A percentile compares a stretch with the other conserved stretches of the same genome.
Evolutionary conservation across 2,888 invertebrate species (phyloP).

Genomic region (Andricus curvator): DNA sequence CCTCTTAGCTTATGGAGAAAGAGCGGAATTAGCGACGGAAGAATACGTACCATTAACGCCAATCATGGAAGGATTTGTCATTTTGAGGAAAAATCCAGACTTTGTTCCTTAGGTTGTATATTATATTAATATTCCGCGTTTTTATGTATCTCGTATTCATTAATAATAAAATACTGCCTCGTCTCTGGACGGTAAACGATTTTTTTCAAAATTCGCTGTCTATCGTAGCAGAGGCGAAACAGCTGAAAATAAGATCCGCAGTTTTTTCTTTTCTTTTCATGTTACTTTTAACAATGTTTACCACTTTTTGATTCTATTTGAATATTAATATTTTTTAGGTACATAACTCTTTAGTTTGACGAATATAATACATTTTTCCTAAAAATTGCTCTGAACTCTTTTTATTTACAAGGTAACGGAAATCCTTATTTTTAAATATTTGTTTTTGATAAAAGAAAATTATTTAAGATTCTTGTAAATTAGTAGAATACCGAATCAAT

Average conservation of each 20-base stretch:
- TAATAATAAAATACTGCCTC: conserved; percentile 34
- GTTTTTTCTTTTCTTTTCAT: neutral
- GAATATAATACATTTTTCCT: too few species aligned
- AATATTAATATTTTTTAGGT: too few species aligned
- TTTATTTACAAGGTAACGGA: too few species aligned
- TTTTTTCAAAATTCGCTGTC: neutral
- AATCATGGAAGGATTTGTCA: conserved; percentile 99
- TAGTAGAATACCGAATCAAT: too few species aligned
- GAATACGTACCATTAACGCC: conserved; percentile 97
- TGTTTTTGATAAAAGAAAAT: too few species aligned
- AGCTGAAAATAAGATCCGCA: conserved; percentile 13
- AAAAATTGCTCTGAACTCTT: too few species aligned
- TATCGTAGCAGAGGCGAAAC: conserved; percentile 18
- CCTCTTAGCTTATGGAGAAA: conserved; percentile 95
- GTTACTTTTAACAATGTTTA: too few species aligned
- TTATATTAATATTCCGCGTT: conserved; percentile 18
- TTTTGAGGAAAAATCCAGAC: conserved; percentile 94
- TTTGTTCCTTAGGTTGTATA: conserved; percentile 77
- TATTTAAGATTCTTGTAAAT: too few species aligned
- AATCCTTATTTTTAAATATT: too few species aligned
- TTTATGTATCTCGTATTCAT: conserved; percentile 38
- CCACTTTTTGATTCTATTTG: too few species aligned
- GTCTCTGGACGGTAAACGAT: conserved; percentile 10
- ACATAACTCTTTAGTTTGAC: too few species aligned
- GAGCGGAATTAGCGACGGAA: conserved; percentile 98